phyloP scores from a whole-genome alignment of 2,797 vertebrate genomes.

The Amazona finschi region DNA sequence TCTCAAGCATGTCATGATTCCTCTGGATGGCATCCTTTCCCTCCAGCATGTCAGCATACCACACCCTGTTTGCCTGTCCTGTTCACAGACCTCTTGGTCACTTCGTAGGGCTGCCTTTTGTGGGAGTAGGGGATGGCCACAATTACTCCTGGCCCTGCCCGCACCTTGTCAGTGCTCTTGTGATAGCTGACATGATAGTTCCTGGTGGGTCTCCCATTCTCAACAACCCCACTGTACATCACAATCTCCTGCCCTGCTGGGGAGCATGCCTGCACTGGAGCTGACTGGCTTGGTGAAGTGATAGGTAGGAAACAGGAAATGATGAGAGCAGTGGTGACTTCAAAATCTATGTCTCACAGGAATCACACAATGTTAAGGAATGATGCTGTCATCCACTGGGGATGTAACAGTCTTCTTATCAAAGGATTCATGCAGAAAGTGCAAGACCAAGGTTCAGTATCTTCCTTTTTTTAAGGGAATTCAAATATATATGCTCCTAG shows the following conservation, averaged over 20 bases:
- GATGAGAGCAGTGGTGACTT: neutral
- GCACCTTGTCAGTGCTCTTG: neutral
- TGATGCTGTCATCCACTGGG: neutral
- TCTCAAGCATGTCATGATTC: neutral
- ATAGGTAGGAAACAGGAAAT: neutral
- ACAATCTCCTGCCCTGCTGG: no score
- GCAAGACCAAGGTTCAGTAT: neutral
- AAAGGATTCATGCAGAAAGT: neutral
- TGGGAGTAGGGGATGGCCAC: no score
- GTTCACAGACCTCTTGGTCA: neutral
- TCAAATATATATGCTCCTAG: neutral
- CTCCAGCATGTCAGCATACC: neutral
- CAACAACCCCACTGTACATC: neutral
- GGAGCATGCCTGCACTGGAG: fast-evolving
- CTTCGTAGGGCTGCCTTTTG: neutral
- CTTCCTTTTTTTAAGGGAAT: neutral
- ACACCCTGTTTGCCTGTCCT: neutral
- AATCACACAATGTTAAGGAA: neutral
- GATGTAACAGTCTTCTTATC: neutral
- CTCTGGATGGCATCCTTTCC: neutral
- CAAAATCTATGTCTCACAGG: neutral
- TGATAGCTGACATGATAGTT: neutral
- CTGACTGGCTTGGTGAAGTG: fast-evolving
- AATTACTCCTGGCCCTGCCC: neutral
- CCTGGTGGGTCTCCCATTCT: neutral